Evolutionary conservation across 2,888 invertebrate genomes (phyloP), one percentile per base, ranked within the genome.

Genomic region (Norana najaformis): DNA sequence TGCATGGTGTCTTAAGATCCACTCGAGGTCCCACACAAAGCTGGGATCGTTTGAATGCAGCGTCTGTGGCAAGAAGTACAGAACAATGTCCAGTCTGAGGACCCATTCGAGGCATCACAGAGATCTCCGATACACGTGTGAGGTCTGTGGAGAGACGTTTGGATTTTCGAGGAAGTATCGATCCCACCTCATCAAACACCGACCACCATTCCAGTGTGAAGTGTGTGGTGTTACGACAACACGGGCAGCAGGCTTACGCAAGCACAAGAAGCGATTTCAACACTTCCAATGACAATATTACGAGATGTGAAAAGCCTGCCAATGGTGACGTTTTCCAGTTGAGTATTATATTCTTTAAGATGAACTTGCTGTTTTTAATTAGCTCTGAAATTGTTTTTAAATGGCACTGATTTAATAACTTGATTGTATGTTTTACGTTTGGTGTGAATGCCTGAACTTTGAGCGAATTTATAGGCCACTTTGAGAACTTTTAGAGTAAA

Each of bases 111-210:
- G 69, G n/a, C 69, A 6, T n/a, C 69, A 69, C 69, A 69, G 6
- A 8, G 69, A 69, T 11, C 69, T 69, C 8, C 5, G 69, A 13
- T 69, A 69, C 8, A 69, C 30, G 69, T 69, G 69, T n/a, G n/a
- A 69, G n/a, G 8, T 69, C 69, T 69, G 69, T 11, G 69, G 69
- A 69, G 69, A 69, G 13, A 69, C 69, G n/a, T 69, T 69, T 11
- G 69, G 69, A 69, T 69, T 69, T 69, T 69, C 69, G n/a, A 30
- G 69, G 69, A 69, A 69, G 69, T 69, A 69, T n/a, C 69, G 69
- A 0, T 69, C 69, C 0, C 69, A 69, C 69, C 30, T 69, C 0
- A 69, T 69, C 69, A 69, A 69, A 8, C 69, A 69, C 69, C 30
- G 69, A 11, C 69, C 69, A 13, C 69, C 69, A n/a, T 69, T 69